Percentiles rank a stretch among this genome's conserved stretches.
These are phyloP conservation scores for Choloepus hoffmanni DNA, from an alignment of 2,113 vertebrate species.

Conservation along the genomic window DNA sequence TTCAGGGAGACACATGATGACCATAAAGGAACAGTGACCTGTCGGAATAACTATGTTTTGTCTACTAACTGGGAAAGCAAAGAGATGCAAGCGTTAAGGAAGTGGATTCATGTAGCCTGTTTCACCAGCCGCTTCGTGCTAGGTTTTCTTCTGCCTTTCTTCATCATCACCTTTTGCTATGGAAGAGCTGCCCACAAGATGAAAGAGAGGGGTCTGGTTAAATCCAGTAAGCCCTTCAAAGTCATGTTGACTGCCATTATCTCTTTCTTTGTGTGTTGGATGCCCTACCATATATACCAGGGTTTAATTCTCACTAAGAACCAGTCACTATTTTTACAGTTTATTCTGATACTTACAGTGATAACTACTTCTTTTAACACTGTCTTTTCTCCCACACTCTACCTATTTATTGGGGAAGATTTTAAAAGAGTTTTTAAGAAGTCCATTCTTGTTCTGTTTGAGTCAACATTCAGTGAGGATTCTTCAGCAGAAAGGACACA, in stretches of 20 bases:
- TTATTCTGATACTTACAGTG: constrained; percentile 7
- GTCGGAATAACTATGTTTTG: constrained; percentile 72
- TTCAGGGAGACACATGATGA: constrained; percentile 65
- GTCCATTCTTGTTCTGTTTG: constrained; percentile 76
- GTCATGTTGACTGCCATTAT: constrained; percentile 88
- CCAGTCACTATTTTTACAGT: not conserved
- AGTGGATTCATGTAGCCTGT: constrained; percentile 35
- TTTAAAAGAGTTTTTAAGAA: constrained; percentile 79
- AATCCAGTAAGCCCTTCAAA: constrained; percentile 89
- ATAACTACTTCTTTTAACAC: constrained; percentile 72
- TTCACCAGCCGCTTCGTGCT: constrained; percentile 74
- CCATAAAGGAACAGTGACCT: constrained; percentile 39
- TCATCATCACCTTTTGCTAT: constrained; percentile 89
- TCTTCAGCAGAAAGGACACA: constrained; percentile 53
- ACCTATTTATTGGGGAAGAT: constrained; percentile 79
- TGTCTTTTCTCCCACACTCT: constrained; percentile 79
- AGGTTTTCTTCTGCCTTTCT: constrained; percentile 89
- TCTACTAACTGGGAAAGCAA: constrained; percentile 48
- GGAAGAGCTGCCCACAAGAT: constrained; percentile 86
- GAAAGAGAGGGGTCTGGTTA: constrained; percentile 85
- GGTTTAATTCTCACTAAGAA: constrained; percentile 55
- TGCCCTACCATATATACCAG: constrained; percentile 88
- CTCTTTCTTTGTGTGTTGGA: constrained; percentile 91
- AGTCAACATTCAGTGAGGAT: constrained; percentile 74
- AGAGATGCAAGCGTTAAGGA: not conserved